Evolutionary conservation across 2,113 vertebrate species (phyloP).

Genomic region (Percopsis transmontana): DNA sequence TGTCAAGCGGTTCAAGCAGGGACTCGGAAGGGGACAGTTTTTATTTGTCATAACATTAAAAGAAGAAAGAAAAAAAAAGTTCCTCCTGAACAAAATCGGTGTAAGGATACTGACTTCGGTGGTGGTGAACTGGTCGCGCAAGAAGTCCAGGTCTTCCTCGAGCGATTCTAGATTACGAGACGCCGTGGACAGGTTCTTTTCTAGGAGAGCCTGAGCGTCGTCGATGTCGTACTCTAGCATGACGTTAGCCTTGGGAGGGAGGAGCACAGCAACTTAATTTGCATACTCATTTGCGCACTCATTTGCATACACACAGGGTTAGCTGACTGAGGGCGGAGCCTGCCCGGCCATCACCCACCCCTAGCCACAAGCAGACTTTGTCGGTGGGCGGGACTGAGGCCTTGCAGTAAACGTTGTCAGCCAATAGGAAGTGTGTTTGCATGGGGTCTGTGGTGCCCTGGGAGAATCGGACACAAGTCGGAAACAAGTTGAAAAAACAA

Average conservation of each 20-base stretch:
- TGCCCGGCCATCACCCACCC: slow-evolving; percentile 82
- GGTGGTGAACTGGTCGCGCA: slow-evolving; percentile 98
- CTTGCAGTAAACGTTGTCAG: slow-evolving; percentile 97
- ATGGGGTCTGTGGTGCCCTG: slow-evolving; percentile 90
- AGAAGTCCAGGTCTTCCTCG: slow-evolving; percentile 95
- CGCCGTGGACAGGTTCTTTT: slow-evolving; percentile 93
- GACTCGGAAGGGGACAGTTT: no score
- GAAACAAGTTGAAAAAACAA: no score
- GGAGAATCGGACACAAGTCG: background rate
- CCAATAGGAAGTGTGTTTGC: slow-evolving; percentile 95
- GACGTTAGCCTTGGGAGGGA: slow-evolving; percentile 87
- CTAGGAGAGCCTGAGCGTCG: slow-evolving; percentile 91
- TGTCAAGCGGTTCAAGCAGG: no score
- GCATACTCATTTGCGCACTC: background rate
- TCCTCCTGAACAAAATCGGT: background rate
- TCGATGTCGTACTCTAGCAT: slow-evolving; percentile 99
- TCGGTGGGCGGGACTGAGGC: slow-evolving; percentile 93
- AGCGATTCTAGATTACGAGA: slow-evolving; percentile 93
- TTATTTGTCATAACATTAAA: no score
- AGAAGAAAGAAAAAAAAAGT: no score
- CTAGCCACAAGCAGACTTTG: slow-evolving; percentile 98
- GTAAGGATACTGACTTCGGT: slow-evolving; percentile 99
- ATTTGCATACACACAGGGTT: background rate
- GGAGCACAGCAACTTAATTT: background rate
- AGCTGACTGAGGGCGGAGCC: background rate